Evolutionary conservation across 2,888 invertebrate genomes (phyloP).

Genomic region (Rhamphomyia laevipes): DNA sequence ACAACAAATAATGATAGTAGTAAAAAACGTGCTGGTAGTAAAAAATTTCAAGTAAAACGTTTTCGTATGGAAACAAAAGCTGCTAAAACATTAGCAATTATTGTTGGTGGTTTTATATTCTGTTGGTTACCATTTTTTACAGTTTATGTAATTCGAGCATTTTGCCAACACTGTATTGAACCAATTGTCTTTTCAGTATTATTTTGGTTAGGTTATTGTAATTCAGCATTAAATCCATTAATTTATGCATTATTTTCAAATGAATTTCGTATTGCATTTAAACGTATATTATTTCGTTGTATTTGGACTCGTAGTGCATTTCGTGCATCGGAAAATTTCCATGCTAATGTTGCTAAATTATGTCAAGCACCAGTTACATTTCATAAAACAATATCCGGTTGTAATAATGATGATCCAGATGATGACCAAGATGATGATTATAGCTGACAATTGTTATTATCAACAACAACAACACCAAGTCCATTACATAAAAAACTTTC

Average conservation of each 20-base stretch:
- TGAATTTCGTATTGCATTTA: constrained; percentile 91
- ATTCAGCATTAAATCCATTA: constrained; percentile 89
- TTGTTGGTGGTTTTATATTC: constrained; percentile 92
- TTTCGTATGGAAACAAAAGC: constrained; percentile 95
- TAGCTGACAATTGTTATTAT: too few relatives aligned
- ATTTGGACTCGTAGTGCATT: constrained; percentile 48
- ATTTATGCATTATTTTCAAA: constrained; percentile 91
- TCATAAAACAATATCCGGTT: constrained; percentile 36
- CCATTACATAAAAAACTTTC: too few relatives aligned
- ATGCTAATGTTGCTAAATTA: constrained; percentile 34
- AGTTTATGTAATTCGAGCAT: constrained; percentile 82
- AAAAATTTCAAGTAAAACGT: constrained; percentile 80
- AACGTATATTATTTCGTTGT: constrained; percentile 78
- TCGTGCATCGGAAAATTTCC: constrained; percentile 37
- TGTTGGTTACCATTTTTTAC: constrained; percentile 98
- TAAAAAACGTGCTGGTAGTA: constrained; percentile 66
- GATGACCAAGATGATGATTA: constrained; percentile 20
- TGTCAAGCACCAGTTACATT: constrained; percentile 36
- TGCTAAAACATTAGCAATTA: constrained; percentile 91
- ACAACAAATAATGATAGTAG: too few relatives aligned
- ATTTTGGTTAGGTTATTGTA: constrained; percentile 97
- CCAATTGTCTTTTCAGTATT: constrained; percentile 78
- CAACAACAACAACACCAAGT: too few relatives aligned
- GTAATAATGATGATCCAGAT: constrained; percentile 33
- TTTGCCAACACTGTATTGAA: constrained; percentile 74